These are phyloP conservation scores for Acanthosepion pharaonis DNA, from an alignment of 2,888 invertebrate genomes.

Conservation along the genomic window DNA sequence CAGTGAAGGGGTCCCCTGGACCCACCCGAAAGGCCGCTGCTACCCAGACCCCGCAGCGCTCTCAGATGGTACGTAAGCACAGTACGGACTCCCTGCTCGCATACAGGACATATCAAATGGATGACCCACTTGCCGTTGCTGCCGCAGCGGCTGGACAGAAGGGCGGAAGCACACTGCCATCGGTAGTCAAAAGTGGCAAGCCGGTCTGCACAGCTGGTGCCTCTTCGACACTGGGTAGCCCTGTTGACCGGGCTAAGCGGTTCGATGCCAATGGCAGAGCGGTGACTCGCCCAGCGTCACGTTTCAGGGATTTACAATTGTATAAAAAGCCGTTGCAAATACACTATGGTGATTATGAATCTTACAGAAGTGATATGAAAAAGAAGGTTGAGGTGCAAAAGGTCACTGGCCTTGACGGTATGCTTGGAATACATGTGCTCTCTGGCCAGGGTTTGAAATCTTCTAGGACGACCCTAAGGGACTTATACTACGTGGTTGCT, in stretches of 20 bases:
- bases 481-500: constrained; percentile 97
- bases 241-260: constrained; percentile 57
- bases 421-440: constrained; percentile 73
- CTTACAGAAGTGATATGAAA: constrained; percentile 69
- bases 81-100: constrained; percentile 67
- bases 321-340: constrained; percentile 72
- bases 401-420: constrained; percentile 67
- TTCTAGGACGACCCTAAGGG: constrained; percentile 76
- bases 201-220: constrained; percentile 53
- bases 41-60: constrained; percentile 55
- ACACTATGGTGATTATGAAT: constrained; percentile 71
- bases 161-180: constrained; percentile 50
- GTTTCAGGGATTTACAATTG: constrained; percentile 69
- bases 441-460: constrained; percentile 76
- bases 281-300: constrained; percentile 59
- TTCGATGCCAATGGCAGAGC: constrained; percentile 62
- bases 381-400: constrained; percentile 63
- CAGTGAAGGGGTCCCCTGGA: constrained; percentile 46
- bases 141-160: constrained; percentile 44
- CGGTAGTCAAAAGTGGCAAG: constrained; percentile 48
- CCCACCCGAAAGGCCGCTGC: constrained; percentile 51
- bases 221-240: constrained; percentile 62
- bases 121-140: constrained; percentile 51
- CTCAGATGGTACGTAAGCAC: constrained; percentile 61
- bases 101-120: constrained; percentile 68